These are phyloP conservation scores for Bombus superbus DNA, from an alignment of 1,140 invertebrate genomes.

Conservation along the genomic window DNA sequence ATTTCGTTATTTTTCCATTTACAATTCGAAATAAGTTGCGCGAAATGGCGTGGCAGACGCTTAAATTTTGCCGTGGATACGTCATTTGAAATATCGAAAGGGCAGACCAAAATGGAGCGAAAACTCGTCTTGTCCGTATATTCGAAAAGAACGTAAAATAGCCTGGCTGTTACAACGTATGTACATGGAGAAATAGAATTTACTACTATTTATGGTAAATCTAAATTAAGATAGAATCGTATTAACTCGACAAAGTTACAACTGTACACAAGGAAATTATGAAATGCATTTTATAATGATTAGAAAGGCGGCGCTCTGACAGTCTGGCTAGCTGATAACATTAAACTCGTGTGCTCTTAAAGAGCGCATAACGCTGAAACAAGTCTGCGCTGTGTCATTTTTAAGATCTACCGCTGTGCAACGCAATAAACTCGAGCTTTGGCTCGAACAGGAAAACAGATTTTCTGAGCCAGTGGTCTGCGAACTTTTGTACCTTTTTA, in stretches of 20 bases:
- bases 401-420: constrained; percentile 5
- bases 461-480: constrained; percentile 17
- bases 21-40: neutral
- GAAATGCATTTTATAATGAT: constrained; percentile 7
- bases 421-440: constrained; percentile 3
- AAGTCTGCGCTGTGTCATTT: constrained; percentile 18
- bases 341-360: neutral
- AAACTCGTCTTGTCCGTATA: neutral
- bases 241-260: neutral
- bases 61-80: neutral
- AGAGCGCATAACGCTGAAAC: neutral
- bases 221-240: neutral
- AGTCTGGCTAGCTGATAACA: neutral
- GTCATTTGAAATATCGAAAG: neutral
- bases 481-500: neutral
- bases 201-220: neutral
- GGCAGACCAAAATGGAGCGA: neutral
- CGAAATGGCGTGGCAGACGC: neutral
- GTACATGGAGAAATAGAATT: neutral
- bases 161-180: neutral
- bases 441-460: neutral
- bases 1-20: too few relatives aligned
- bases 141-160: neutral
- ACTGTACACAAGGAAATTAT: neutral
- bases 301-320: neutral